Evolutionary conservation across 2,888 invertebrate genomes (phyloP).

Genomic region (Dryocosmus kuriphilus): DNA sequence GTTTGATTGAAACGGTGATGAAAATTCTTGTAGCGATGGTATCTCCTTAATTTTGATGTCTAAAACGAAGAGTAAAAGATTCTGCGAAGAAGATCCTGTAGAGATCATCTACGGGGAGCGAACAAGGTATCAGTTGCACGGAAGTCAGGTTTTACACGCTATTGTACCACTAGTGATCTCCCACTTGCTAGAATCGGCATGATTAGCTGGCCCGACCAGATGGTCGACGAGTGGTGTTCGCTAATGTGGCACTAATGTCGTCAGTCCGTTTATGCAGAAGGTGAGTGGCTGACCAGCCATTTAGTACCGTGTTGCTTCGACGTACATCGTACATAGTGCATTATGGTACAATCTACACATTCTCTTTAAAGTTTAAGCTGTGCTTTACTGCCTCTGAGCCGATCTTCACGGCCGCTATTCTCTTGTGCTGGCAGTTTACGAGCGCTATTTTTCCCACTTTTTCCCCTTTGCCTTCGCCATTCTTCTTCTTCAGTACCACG

Average conservation of each 20-base stretch:
- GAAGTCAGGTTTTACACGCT: constrained; percentile 11
- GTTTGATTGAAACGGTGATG: no score
- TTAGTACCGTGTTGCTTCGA: constrained; percentile 41
- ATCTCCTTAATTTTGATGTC: no score
- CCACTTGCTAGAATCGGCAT: constrained; percentile 68
- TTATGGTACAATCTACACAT: constrained; percentile 59
- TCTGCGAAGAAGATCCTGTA: no score
- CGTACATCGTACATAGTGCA: constrained; percentile 52
- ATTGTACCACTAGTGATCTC: constrained; percentile 59
- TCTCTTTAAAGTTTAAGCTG: constrained; percentile 7
- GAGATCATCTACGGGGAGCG: not conserved
- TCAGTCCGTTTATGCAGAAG: constrained; percentile 59
- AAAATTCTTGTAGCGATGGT: no score
- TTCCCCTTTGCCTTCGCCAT: not conserved
- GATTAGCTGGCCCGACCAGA: constrained; percentile 71
- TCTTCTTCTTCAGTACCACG: constrained; percentile 11
- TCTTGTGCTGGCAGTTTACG: constrained; percentile 57
- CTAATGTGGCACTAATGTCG: constrained; percentile 75
- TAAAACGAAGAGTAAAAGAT: no score
- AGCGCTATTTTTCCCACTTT: constrained; percentile 52
- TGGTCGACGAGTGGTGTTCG: constrained; percentile 71
- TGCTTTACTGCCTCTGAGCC: constrained; percentile 53
- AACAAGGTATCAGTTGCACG: constrained; percentile 24
- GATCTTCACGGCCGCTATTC: constrained; percentile 48
- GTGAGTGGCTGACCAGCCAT: constrained; percentile 50